phyloP scores from a whole-genome alignment of 2,797 vertebrate genomes.

The Hippocampus kuda region DNA sequence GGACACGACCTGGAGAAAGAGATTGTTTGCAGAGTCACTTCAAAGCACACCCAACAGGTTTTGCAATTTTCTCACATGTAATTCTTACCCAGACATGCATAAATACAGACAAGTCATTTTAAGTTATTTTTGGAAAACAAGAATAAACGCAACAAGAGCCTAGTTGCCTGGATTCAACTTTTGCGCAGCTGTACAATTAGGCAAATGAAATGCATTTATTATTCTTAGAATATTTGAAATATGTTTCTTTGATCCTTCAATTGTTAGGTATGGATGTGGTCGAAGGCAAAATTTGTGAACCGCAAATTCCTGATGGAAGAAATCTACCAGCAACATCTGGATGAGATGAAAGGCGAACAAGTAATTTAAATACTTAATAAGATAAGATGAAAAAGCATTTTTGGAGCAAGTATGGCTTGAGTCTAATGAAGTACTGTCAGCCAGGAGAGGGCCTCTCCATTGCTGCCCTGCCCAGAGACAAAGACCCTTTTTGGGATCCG shows the following conservation, averaged over 20 bases:
- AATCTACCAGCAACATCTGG: conserved; percentile 69
- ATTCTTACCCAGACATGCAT: background rate
- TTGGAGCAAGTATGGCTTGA: background rate
- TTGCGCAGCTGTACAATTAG: background rate
- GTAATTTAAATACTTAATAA: conserved; percentile 18
- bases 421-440: conserved; percentile 19
- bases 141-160: background rate
- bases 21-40: conserved; percentile 70
- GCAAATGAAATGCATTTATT: background rate
- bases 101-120: background rate
- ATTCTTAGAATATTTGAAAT: background rate
- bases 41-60: conserved; percentile 66
- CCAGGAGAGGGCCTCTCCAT: conserved; percentile 40
- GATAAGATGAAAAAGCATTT: too few species aligned
- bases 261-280: conserved; percentile 83
- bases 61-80: background rate
- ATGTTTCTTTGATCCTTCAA: background rate
- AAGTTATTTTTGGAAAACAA: background rate
- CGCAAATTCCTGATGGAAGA: conserved; percentile 89
- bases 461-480: conserved; percentile 56
- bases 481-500: conserved; percentile 85
- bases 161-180: background rate
- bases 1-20: conserved; percentile 81
- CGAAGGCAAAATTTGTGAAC: conserved; percentile 83
- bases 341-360: conserved; percentile 22